A percentile compares a stretch with the other conserved stretches of the same genome.
Conservation (phyloP, 23 tunicate genomes). For the Ascidia mentula region DNA sequence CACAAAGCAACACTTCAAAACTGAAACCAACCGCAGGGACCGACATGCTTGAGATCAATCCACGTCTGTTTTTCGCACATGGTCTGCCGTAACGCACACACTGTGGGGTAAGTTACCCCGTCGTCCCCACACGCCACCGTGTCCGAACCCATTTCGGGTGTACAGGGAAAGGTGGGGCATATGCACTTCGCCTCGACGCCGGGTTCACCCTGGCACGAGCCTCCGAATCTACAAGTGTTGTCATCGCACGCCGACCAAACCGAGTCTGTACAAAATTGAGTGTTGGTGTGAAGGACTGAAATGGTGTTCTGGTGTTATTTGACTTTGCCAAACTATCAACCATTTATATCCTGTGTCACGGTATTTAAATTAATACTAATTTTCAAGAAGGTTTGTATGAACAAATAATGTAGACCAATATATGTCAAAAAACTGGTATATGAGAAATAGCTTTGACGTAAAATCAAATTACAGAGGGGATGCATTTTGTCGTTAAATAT, state of each 20-base stretch:
- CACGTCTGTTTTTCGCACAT: constrained; percentile 21
- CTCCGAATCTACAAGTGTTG: neutral
- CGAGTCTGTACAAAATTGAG: no score
- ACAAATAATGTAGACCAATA: no score
- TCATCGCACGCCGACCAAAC: neutral
- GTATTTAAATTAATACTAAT: neutral
- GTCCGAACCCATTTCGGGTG: neutral
- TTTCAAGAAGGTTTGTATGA: neutral
- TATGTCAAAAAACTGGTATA: no score
- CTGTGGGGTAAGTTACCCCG: constrained; percentile 39
- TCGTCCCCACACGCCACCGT: constrained; percentile 33
- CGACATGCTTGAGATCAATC: constrained; percentile 35
- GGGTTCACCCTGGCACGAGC: constrained; percentile 6
- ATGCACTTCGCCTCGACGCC: constrained; percentile 7
- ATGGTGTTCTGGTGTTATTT: no score
- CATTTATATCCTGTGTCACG: no score
- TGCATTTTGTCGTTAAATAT: no score
- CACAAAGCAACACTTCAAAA: no score
- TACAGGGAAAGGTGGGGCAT: constrained; percentile 19
- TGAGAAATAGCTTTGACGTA: no score
- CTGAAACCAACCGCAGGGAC: constrained; percentile 32
- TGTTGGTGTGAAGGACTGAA: no score
- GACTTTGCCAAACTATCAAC: no score
- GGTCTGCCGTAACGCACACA: constrained; percentile 26
- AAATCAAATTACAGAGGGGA: no score